phyloP scores from a whole-genome alignment of 2,888 invertebrate genomes.

The Aphidius colemani region DNA sequence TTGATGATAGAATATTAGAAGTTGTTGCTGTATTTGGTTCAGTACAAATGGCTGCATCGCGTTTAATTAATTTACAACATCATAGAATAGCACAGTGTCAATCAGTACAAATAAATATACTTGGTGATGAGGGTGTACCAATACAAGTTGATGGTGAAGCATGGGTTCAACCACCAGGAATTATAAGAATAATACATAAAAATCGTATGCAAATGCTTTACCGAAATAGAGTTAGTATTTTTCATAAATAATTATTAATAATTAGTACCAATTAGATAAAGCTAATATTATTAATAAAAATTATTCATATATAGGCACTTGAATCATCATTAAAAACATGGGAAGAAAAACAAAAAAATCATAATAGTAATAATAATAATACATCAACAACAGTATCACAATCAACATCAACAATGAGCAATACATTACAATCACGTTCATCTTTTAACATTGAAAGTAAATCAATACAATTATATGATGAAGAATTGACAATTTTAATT shows the following conservation, averaged over 20 bases:
- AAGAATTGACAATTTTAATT: conserved; percentile 74
- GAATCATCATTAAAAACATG: conserved; percentile 88
- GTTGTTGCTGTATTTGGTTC: conserved; percentile 98
- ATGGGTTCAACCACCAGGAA: conserved; percentile 96
- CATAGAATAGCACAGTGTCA: conserved; percentile 97
- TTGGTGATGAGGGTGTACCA: conserved; percentile 91
- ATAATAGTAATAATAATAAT: conserved; percentile 48
- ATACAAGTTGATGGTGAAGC: conserved; percentile 98
- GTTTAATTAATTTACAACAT: conserved; percentile 92
- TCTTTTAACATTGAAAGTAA: conserved; percentile 60
- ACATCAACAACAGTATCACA: conserved; percentile 55
- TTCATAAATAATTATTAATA: conserved; percentile 7
- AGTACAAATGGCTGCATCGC: conserved; percentile 95
- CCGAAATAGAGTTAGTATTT: conserved; percentile 72
- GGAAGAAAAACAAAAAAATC: conserved; percentile 77
- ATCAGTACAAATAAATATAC: conserved; percentile 92
- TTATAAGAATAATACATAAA: conserved; percentile 94
- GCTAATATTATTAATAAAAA: background rate
- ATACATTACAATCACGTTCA: conserved; percentile 41
- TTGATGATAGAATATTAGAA: conserved; percentile 95
- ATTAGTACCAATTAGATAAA: background rate
- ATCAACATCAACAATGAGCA: conserved; percentile 47
- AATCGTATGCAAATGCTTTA: conserved; percentile 96
- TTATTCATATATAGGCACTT: conserved; percentile 65
- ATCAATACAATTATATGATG: conserved; percentile 64